Base-by-base conservation (phyloP, 2,888 invertebrate genomes). In the Onchidella celtica region DNA sequence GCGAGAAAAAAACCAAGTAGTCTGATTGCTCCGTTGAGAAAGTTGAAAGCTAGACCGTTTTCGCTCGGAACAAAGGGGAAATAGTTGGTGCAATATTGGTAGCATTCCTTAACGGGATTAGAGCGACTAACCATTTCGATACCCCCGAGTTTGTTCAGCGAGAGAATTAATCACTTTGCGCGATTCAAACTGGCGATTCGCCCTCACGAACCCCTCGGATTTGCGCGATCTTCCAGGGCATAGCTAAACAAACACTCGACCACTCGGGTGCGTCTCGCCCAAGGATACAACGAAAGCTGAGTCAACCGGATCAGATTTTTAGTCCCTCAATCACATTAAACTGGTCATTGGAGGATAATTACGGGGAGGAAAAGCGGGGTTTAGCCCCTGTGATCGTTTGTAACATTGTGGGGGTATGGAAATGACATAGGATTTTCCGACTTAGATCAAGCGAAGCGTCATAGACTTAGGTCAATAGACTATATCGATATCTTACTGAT, bases 171-270 rank as follows among this genome's bases (percentile, higher is more conserved):
- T 73, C 73, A 34, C 36, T 73, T 61, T 59, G 24, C 73, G 1
- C 68, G 68, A 77, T 77, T 77, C 66, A 36, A 66, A 66, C 68
- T 34, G 17, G 68, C 24, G 57, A 77, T 77, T 77, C 68, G 66
- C 0, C 55, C 21, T 66, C 77, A 77, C 66, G 77, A 27, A 66
- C 29, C 47, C 0, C n/a, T 40, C 68, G 29, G 66, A 68, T 66
- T 73, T 66, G 57, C 38, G 21, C 57, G 34, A 40, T 66, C n/a
- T 63, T 57, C 17, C 2, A 24, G 55, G 47, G 36, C 29, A 34
- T 63, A 68, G 57, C 36, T 57, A 77, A 77, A 68, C 57, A 66
- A 77, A 77, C 47, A 77, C 4, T 57, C 21, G 11, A 40, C 75
- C 75, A 63, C 63, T 65, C 65, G 32, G n/a, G 32, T 38, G 32